Evolutionary conservation across 2,888 invertebrate species (phyloP), one percentile per base, ranked within the genome.

Genomic region (Creontiades dilutus): DNA sequence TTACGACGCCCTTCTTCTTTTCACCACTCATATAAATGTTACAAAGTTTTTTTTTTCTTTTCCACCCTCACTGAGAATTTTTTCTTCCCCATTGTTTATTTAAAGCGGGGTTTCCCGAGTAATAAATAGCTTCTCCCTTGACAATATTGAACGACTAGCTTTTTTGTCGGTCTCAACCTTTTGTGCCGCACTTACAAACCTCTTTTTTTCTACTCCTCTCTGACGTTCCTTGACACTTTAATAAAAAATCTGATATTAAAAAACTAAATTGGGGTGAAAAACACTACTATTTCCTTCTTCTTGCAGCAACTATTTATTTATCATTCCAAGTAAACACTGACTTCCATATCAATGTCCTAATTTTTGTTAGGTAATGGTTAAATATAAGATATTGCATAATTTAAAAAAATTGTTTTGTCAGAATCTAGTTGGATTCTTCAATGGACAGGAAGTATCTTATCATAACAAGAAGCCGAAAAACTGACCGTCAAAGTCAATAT

Each of bases 111-210:
- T 61, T 85, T 57, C 27, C 55, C 52, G 16, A 16, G 46, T 57
- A 85, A 85, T 85, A 85, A 57, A 85, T 85, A 85, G 85, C 85
- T 57, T 61, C 61, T 61, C 68, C 27, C 61, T 85, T 61, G 85
- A 57, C 85, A 85, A 47, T 85, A 85, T 85, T 85, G 85, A 48
- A 85, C 57, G 55, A 27, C 61, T 37, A 52, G 19, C 16, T 16
- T 85, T 85, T 85, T 85, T 28, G 28, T n/a, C 14, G 85, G 37
- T 82, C 55, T 47, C 47, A 78, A 47, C 46, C n/a, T 82, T 28
- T 82, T 52, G 13, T 52, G 52, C 23, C 12, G 23, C 68, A 68
- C 23, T 68, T 68, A 68, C 27, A 23, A 68, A 68, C 23, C 52
- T 82, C 82, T 82, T 61, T 85, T 61, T 19, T 23, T 68, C 12